Base-by-base conservation (phyloP, 2,113 vertebrate genomes). In the Falco punctatus region DNA sequence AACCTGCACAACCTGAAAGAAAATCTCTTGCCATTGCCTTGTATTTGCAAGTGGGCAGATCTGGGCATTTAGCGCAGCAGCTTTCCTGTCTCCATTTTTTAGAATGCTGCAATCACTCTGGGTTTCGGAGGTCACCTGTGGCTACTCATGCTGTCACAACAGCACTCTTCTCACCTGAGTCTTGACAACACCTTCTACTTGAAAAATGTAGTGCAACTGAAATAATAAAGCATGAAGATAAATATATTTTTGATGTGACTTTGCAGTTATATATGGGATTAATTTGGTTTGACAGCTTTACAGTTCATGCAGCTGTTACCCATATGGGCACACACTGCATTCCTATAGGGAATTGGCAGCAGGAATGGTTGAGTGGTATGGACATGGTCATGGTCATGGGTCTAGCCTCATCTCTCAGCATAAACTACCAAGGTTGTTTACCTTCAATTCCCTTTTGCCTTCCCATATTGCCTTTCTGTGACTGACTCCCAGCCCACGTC, bases 41-140 rank as follows among this genome's bases (percentile, higher is more conserved):
- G 32, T 19, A 32, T 75, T 69, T 85, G 38, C 3, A 4, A 62
- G 66, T 16, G 6, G 40, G 54, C n/a, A 86, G 51, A 59, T 46
- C 3, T 70, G 48, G 15, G 46, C 38, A 58, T 72, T 62, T 33
- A 75, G 61, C 1, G 2, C 8, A 55, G 64, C 28, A 83, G 16
- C 18, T 92, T 80, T 82, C 64, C 51, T 54, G 18, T n/a, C 61
- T 67, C 35, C 5, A 22, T 32, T 52, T 40, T 66, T 85, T 9
- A 83, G 71, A 90, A 73, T 0, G 2, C 32, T 90, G 49, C 0
- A 0, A 35, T 77, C 1, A 2, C 32, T 77, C 35, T 62, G 27
- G 11, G 30, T 26, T 85, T 86, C 61, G 58, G 72, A 83, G 30
- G 30, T 75, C 7, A 10, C 0, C 21, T 3, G 3, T 67, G 42